Evolutionary conservation across 2,888 invertebrate genomes (phyloP).

Genomic region (Agapostemon virescens): DNA sequence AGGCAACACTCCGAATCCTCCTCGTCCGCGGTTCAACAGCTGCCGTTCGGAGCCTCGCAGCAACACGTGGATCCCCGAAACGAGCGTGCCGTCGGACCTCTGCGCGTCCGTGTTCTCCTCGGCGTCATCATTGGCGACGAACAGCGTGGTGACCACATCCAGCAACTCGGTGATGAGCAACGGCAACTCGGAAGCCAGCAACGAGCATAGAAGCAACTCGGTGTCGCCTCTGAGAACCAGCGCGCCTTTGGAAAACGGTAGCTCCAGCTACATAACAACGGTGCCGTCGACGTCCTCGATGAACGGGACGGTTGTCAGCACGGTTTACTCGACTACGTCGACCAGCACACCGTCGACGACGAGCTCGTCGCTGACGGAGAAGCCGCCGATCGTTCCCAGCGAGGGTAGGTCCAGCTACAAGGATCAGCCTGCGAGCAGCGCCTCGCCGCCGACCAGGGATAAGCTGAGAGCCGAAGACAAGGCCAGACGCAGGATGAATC

Average conservation of each 20-base stretch:
- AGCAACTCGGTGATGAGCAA: constrained; percentile 73
- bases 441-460: constrained; percentile 90
- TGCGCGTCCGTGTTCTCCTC: constrained; percentile 66
- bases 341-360: constrained; percentile 41
- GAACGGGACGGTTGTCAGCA: constrained; percentile 57
- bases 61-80: constrained; percentile 71
- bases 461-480: constrained; percentile 90
- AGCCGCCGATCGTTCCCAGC: constrained; percentile 74
- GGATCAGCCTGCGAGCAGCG: constrained; percentile 88
- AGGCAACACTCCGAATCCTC: constrained; percentile 82
- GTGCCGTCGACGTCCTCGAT: constrained; percentile 59
- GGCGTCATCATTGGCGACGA: constrained; percentile 57
- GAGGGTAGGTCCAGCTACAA: constrained; percentile 80
- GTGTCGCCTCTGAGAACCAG: constrained; percentile 66
- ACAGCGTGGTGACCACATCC: constrained; percentile 70
- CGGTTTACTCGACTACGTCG: constrained; percentile 51
- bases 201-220: constrained; percentile 56
- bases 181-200: constrained; percentile 63
- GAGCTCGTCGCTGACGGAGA: constrained; percentile 66
- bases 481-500: constrained; percentile 81
- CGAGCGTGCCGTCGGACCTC: constrained; percentile 62
- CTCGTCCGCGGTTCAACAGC: constrained; percentile 83
- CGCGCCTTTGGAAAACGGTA: constrained; percentile 71
- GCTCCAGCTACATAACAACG: constrained; percentile 49
- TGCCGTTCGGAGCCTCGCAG: constrained; percentile 81